A percentile compares a stretch with the other conserved stretches of the same genome.
Evolutionary conservation across 2,888 invertebrate genomes (phyloP).

Genomic region (Stenolophus ochropezus): DNA sequence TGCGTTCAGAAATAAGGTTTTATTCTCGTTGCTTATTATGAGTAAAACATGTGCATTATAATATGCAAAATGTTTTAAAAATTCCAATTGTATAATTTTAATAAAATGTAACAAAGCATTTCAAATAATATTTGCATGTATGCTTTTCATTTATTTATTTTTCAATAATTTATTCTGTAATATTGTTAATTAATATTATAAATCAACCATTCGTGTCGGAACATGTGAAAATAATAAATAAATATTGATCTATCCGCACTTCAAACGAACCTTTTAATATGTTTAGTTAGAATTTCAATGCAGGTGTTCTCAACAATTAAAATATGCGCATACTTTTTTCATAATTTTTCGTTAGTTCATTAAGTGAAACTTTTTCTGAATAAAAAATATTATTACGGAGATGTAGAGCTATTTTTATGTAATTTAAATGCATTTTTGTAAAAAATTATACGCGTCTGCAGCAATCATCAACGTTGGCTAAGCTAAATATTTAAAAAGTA

Average conservation of each 20-base stretch:
- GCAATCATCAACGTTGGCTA: not conserved
- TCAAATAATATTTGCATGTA: not conserved
- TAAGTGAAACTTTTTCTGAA: not conserved
- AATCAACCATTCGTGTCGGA: constrained; percentile 16
- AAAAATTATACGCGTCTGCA: not conserved
- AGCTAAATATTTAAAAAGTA: constrained; percentile 27
- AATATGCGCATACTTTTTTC: not conserved
- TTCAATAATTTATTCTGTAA: constrained; percentile 27
- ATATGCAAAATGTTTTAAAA: not conserved
- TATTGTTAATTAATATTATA: constrained; percentile 26
- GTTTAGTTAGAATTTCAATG: not conserved
- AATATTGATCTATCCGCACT: constrained; percentile 19
- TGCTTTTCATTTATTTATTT: constrained; percentile 30
- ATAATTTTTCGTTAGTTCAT: not conserved
- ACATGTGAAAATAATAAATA: constrained; percentile 34
- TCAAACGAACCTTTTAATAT: not conserved
- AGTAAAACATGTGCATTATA: not conserved
- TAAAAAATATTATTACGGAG: not conserved
- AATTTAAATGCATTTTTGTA: not conserved
- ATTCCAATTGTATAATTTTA: not conserved
- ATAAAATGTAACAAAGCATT: constrained; percentile 19
- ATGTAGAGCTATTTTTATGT: not conserved
- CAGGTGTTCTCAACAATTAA: not conserved
- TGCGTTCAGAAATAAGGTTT: not conserved
- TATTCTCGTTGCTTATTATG: not conserved